Evolutionary conservation across 2,797 vertebrate genomes (phyloP).

Genomic region (Galago senegalensis): DNA sequence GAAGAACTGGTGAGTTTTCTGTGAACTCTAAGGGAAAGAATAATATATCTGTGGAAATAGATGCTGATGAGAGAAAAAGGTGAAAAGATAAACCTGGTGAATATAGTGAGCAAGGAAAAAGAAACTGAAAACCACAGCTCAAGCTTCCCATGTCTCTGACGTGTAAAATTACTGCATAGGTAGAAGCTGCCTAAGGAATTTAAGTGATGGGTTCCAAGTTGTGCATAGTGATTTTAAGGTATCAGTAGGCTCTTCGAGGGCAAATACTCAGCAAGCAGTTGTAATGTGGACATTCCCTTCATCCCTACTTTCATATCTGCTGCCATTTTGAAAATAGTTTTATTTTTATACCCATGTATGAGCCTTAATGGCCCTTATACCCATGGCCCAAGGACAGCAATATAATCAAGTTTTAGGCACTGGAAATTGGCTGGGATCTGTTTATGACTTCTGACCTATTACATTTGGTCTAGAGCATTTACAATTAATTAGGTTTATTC

Average conservation of each 20-base stretch:
- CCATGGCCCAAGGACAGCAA: not conserved
- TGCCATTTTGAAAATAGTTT: not conserved
- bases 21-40: not conserved
- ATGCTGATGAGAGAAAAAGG: not conserved
- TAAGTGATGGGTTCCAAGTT: not conserved
- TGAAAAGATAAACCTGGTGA: not conserved
- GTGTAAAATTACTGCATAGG: not conserved
- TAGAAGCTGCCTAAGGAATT: not conserved
- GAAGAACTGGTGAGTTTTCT: not conserved
- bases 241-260: not conserved
- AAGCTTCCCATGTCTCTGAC: not conserved
- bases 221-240: not conserved
- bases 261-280: not conserved
- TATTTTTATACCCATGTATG: not conserved
- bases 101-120: not conserved
- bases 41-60: not conserved
- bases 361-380: not conserved
- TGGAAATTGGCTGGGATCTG: not conserved
- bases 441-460: conserved; percentile 46
- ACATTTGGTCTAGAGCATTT: conserved; percentile 4
- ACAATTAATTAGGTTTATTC: conserved; percentile 50
- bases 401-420: not conserved
- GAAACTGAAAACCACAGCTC: not conserved
- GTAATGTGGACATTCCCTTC: not conserved
- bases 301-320: not conserved